Base-by-base conservation (phyloP, 2,888 invertebrate species). In the Galeruca laticollis region DNA sequence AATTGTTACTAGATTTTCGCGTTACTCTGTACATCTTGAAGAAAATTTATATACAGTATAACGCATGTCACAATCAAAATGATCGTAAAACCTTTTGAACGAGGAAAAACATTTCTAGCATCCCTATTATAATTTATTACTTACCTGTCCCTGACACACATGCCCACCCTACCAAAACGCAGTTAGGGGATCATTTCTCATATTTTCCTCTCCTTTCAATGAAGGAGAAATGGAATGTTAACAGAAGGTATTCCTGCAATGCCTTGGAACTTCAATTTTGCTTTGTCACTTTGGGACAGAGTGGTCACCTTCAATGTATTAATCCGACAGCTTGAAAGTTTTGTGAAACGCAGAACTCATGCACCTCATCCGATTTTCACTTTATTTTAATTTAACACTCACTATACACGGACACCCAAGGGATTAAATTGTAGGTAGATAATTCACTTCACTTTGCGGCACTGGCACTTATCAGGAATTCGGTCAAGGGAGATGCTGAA, bases 61-160 rank as follows among this genome's bases (percentile, higher is more conserved):
- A 26, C 4, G n/a, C n/a, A n/a, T n/a, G n/a, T n/a, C n/a, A 26
- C 26, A 5, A 26, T 26, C 3, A 26, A 26, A 26, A 5, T 26
- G 6, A 26, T 5, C 26, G 6, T 26, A 5, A 26, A n/a, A 26
- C 6, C 26, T 26, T 26, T 5, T 26, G 26, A 37, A 15, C 15
- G 15, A n/a, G 15, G 15, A 18, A 47, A 47, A 47, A 26, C 60
- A 40, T 40, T 60, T 26, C 10, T 60, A 40, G 21, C n/a, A 47
- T 49, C 49, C 37, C 18, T 2, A 1, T 52, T 21, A 5, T 15
- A 26, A 26, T 21, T 1, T 0, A 2, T 52, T 26, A 13, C 68
- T 26, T 75, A 75, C 75, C 75, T 75, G 73, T 70, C 73, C 68
- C 75, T 64, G 71, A 70, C 73, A 67, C 73, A 75, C 75, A 75